Base-by-base conservation (phyloP, 1,140 invertebrate genomes). In the Solenopsis invicta region DNA sequence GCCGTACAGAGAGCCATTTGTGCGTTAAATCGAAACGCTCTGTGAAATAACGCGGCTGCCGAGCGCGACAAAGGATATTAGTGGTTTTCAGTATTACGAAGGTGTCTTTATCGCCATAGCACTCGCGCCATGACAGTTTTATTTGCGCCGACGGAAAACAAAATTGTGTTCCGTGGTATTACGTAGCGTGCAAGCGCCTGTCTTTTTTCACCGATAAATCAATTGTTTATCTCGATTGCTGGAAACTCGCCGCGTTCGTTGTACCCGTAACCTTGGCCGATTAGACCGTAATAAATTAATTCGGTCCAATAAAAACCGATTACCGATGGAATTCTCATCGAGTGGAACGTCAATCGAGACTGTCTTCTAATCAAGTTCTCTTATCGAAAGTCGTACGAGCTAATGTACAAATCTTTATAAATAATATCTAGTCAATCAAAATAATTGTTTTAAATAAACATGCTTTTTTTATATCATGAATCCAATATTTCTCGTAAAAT, bases 1-100 rank as follows among this genome's bases (percentile, higher is more conserved):
- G 78, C 61, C 81, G 88, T 86, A 90, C 66, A 85, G 89, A 90
- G 87, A 90, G 62, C 90, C 89, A 90, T 91, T 91, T 91, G 90
- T 89, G 90, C 90, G 89, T 91, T 91, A 90, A 91, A 91, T 91
- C 90, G 90, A 91, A 91, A 91, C 90, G 90, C 76, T 89, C 90
- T 84, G 75, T 86, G 90, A 86, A 91, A 91, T 91, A 91, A 89
- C 89, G 84, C 82, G 76, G 84, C 89, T 87, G 67, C 67, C 75
- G 87, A 62, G 66, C 37, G 90, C 89, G 84, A 91, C 90, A 91
- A 91, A 91, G 90, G 90, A 91, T 91, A 91, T 90, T 91, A 90
- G 77, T 69, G 77, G 37, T 87, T 86, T 80, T 69, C 85, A 74
- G 78, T 84, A 85, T 84, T 81, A 81, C 86, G 86, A 82, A 78